Percentiles rank a stretch among this genome's conserved stretches.
phyloP scores from a whole-genome alignment of 2,797 vertebrate genomes.

The Hyperoplus lanceolatus region DNA sequence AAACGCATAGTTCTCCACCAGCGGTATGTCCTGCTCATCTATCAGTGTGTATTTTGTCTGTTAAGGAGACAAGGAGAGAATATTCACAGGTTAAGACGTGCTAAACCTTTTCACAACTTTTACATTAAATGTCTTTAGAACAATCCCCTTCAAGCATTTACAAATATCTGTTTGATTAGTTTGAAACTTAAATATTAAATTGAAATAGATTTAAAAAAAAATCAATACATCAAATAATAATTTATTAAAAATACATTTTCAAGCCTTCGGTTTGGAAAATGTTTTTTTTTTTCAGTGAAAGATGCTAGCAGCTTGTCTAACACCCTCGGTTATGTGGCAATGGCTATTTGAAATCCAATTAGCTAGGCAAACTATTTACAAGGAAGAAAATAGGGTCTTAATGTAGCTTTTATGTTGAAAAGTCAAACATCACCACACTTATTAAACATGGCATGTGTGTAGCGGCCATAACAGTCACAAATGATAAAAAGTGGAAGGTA shows the following conservation, averaged over 20 bases:
- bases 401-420: background rate
- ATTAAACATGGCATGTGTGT: constrained; percentile 1
- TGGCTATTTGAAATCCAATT: background rate
- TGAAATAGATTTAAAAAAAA: background rate
- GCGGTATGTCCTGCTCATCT: constrained; percentile 97
- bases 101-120: background rate
- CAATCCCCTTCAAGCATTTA: background rate
- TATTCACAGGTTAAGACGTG: background rate
- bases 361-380: background rate
- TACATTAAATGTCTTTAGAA: background rate
- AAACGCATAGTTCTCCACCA: constrained; percentile 98
- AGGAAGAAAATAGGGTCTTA: background rate
- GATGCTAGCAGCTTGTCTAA: background rate
- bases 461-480: background rate
- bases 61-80: constrained; percentile 42
- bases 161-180: background rate
- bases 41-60: constrained; percentile 99
- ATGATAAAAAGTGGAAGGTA: background rate
- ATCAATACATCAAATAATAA: background rate
- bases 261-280: background rate
- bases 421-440: background rate
- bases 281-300: background rate
- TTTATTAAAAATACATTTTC: background rate
- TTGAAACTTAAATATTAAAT: background rate
- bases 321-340: background rate